Evolutionary conservation across 1,140 invertebrate species (phyloP), one percentile per base, ranked within the genome.

Genomic region (Zaprionus ghesquierei): DNA sequence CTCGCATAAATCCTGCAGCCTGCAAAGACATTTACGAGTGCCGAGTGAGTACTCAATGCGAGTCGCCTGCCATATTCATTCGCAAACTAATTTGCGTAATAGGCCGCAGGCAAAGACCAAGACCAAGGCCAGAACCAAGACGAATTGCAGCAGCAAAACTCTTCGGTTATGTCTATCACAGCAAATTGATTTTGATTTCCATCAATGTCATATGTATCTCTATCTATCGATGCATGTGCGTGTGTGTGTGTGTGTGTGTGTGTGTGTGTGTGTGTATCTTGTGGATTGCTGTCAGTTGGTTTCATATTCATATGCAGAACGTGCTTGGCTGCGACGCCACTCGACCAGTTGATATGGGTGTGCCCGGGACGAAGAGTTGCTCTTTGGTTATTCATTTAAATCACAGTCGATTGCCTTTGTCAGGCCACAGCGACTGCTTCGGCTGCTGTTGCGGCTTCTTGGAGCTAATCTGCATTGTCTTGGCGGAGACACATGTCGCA

Each of bases 401-500:
- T 85, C 81, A 66, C 69, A 65, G 66, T 44, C 66, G 60, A 86
- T 61, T 61, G 70, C 65, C 51, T 82, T 78, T 81, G 72, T 72
- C n/a, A n/a, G n/a, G n/a, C n/a, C n/a, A n/a, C n/a, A n/a, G 62
- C 64, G 0, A 5, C n/a, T 22, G 56, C 25, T 27, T n/a, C 20
- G 15, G 9, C 27, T 38, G 15, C 6, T 3, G n/a, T n/a, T n/a
- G n/a, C 44, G 9, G 18, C 12, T 5, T 15, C 18, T 49, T 25
- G 31, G 22, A 62, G 81, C 81, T 86, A 86, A 86, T 86, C 77
- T 86, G 58, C 51, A 81, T 81, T 86, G 78, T 81, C 81, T 73
- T 59, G 66, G 58, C 70, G 69, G 63, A 68, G 71, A 73, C 64
- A 80, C 51, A 80, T 69, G 68, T 69, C 23, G 41, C 61, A 77